These are phyloP conservation scores for Carollia perspicillata DNA, from an alignment of 2,113 vertebrate genomes.

Conservation along the genomic window DNA sequence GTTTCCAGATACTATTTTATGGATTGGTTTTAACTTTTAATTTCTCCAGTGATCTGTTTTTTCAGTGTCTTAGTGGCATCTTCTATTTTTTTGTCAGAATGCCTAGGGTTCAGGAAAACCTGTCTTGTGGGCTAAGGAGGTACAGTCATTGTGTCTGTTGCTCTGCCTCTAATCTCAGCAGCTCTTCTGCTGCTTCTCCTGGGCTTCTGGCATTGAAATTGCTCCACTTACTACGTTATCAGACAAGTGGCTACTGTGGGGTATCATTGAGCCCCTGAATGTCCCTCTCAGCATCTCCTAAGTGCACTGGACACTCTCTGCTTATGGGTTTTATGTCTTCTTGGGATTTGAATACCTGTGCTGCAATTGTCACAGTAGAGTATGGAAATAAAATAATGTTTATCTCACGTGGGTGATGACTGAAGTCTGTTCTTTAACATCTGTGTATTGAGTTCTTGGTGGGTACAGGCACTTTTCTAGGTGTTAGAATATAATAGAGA, in stretches of 20 bases:
- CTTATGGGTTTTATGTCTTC: background rate
- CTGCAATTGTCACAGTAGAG: conserved; percentile 31
- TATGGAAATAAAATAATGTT: conserved; percentile 67
- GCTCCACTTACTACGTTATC: background rate
- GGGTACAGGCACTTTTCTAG: background rate
- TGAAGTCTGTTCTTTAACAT: background rate
- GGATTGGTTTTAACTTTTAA: conserved; percentile 50
- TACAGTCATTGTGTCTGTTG: background rate
- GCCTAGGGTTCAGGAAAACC: background rate
- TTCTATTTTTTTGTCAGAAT: background rate
- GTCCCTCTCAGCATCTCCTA: background rate
- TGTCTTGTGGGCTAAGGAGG: background rate
- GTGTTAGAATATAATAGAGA: background rate
- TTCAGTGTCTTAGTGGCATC: background rate
- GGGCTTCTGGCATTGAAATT: background rate
- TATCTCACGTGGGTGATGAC: background rate
- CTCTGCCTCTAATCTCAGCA: background rate
- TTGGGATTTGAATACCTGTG: background rate
- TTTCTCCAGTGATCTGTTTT: background rate
- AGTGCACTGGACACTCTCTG: background rate
- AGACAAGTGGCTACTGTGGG: background rate
- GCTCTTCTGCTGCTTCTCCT: background rate
- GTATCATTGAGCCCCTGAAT: background rate
- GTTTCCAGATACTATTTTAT: conserved; percentile 57
- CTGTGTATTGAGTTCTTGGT: background rate